phyloP scores from a whole-genome alignment of 2,113 vertebrate species.

The Odontophorus gujanensis region DNA sequence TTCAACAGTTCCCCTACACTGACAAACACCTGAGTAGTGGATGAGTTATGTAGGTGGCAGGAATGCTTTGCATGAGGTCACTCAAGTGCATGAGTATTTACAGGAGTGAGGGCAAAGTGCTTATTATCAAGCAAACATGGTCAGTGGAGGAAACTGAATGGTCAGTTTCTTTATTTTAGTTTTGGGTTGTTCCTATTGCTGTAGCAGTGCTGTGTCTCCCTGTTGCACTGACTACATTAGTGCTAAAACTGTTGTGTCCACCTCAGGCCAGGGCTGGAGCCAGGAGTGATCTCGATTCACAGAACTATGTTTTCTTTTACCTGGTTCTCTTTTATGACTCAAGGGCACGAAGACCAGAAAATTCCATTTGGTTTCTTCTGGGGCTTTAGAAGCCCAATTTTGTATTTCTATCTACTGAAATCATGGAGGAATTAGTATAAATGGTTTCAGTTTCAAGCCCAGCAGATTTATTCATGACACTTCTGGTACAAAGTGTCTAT shows the following conservation, averaged over 20 bases:
- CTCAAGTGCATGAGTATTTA: background rate
- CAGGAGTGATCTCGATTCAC: background rate
- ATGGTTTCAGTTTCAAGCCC: background rate
- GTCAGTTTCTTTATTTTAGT: background rate
- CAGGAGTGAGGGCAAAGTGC: background rate
- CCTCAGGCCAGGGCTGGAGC: background rate
- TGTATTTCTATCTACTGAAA: background rate
- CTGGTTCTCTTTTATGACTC: background rate
- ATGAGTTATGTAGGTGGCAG: background rate
- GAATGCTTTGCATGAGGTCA: background rate
- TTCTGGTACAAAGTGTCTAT: background rate
- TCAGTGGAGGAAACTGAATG: background rate
- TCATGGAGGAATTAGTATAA: background rate
- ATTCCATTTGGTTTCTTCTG: background rate
- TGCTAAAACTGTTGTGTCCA: background rate
- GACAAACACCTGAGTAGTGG: background rate
- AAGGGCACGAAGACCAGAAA: background rate
- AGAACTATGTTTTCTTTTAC: background rate
- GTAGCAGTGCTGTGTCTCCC: background rate
- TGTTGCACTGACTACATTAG: background rate
- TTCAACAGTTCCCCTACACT: too few relatives aligned
- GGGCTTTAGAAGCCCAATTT: background rate
- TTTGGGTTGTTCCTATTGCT: background rate
- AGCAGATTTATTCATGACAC: background rate
- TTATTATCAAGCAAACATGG: background rate